Conservation (phyloP, 2,797 vertebrate species). For the Sorex maritimensis region DNA sequence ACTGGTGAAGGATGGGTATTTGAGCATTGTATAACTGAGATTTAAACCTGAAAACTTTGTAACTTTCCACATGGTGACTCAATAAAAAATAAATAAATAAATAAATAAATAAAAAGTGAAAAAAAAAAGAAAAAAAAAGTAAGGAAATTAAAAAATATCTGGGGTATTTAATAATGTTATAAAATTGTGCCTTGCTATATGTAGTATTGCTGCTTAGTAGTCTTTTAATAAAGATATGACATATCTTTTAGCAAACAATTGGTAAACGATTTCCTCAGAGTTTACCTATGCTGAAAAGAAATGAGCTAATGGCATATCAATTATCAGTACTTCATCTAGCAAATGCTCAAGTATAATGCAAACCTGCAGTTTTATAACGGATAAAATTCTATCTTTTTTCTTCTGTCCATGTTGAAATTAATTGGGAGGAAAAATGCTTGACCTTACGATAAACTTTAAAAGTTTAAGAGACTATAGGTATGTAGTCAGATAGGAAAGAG, state of each 20-base stretch:
- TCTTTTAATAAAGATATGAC: slow-evolving; percentile 67
- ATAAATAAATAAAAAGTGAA: no score
- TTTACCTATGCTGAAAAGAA: slow-evolving; percentile 48
- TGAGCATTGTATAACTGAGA: no score
- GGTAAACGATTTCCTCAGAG: slow-evolving; percentile 71
- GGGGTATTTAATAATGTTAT: slow-evolving; percentile 23
- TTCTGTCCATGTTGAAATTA: slow-evolving; percentile 73
- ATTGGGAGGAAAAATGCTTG: slow-evolving; percentile 75
- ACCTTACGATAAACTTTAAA: slow-evolving; percentile 57
- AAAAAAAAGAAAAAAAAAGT: no score
- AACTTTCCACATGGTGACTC: no score
- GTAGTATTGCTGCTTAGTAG: slow-evolving; percentile 75
- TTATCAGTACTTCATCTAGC: slow-evolving; percentile 75
- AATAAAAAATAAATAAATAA: no score
- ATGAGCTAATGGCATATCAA: slow-evolving; percentile 70
- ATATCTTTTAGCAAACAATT: slow-evolving; percentile 78
- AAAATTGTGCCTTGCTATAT: slow-evolving; percentile 47
- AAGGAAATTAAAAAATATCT: slow-evolving; percentile 34
- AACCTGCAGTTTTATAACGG: slow-evolving; percentile 27
- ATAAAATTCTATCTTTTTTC: slow-evolving; percentile 14
- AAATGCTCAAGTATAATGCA: slow-evolving; percentile 67
- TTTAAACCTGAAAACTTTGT: no score
- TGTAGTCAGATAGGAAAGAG: slow-evolving; percentile 34
- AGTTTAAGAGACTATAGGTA: not conserved
- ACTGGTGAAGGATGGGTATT: no score